phyloP scores from a whole-genome alignment of 92 coral and sea anemone species.

The Zoanthus gigantus region DNA sequence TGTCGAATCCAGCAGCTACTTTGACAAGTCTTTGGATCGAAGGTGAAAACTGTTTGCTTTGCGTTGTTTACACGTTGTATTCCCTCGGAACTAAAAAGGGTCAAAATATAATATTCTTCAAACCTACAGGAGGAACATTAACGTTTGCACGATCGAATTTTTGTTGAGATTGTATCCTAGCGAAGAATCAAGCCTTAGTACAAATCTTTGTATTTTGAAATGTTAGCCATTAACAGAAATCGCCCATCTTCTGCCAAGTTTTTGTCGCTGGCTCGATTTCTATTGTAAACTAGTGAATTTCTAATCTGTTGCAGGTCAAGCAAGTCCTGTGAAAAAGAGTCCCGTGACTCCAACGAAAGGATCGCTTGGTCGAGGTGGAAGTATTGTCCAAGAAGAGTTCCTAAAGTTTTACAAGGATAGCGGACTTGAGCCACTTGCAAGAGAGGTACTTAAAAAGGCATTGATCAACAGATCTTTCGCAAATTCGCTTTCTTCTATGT shows the following conservation, averaged over 20 bases:
- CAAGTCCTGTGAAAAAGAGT: constrained; percentile 88
- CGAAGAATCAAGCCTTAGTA: neutral
- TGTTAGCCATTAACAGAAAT: constrained; percentile 7
- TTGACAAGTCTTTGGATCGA: constrained; percentile 94
- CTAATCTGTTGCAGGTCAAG: constrained; percentile 85
- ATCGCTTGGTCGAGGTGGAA: constrained; percentile 67
- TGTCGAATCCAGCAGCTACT: constrained; percentile 93
- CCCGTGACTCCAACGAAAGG: constrained; percentile 83
- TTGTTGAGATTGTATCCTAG: neutral
- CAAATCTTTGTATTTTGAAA: neutral
- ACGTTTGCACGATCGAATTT: constrained; percentile 5
- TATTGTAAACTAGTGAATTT: constrained; percentile 73
- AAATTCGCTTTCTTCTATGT: constrained; percentile 48
- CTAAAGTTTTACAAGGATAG: constrained; percentile 77
- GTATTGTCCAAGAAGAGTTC: constrained; percentile 73
- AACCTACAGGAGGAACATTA: neutral
- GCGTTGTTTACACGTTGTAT: constrained; percentile 60
- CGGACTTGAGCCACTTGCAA: constrained; percentile 77
- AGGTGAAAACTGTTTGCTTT: constrained; percentile 69
- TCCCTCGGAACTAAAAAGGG: neutral
- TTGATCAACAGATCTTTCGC: constrained; percentile 43
- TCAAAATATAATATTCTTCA: neutral
- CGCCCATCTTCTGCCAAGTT: neutral
- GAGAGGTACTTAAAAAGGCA: constrained; percentile 72
- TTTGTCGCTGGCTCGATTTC: constrained; percentile 1